Base-by-base conservation (phyloP, 2,888 invertebrate genomes). In the Prenolepis imparis region DNA sequence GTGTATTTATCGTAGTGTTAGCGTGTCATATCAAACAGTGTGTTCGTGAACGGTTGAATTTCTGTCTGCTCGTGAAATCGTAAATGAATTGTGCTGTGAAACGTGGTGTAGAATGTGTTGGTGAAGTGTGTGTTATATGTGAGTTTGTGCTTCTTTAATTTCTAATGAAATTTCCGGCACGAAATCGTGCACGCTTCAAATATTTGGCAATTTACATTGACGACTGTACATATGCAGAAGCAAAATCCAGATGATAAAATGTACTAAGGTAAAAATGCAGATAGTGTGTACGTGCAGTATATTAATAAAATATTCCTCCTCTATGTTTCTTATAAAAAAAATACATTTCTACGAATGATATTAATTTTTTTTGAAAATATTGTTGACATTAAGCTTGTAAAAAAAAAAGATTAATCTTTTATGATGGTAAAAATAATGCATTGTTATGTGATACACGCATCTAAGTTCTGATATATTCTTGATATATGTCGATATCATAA, bases 201-300 rank as follows among this genome's bases (percentile, higher is more conserved):
- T 36, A 61, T 39, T 63, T 48, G 36, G 12, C 3, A n/a, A 59
- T 59, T 73, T n/a, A n/a, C n/a, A n/a, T n/a, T 44, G 28, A 28
- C 28, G 48, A 75, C 21, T 48, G 36, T 1, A n/a, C 1, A 66
- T 41, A 39, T 9, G 32, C 15, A 57, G 21, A 11, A 64, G n/a
- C 3, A 61, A 15, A 6, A 15, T 5, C 12, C 24, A 12, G 21
- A 12, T 0, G 9, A 5, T 32, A 18, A 52, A 18, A 41, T 66
- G 12, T 32, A 15, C 3, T 2, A 55, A 78, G 77, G 57, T 78
- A 78, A 78, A 78, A 9, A 18, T 77, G 12, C 1, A 52, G 11
- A 24, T 44, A 28, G 8, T 55, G 6, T 39, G 1, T 41, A 48
- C 18, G 3, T 73, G 15, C 12, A 44, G 1, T 15, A n/a, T 63